Conservation (phyloP, 2,888 invertebrate genomes). For the Crossocerus cetratus region DNA sequence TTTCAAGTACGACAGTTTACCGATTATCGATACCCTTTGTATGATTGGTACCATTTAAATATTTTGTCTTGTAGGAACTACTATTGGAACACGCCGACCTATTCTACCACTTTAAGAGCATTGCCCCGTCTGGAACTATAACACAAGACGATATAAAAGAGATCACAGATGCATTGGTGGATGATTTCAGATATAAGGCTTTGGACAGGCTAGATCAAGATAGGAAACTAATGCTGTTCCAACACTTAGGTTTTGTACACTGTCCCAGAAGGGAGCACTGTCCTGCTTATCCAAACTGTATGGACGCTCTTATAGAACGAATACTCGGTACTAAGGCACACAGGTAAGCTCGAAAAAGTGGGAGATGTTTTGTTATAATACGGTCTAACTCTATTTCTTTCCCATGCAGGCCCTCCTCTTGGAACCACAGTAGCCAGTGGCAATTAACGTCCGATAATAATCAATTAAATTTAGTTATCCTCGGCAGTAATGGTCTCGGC, state of each 20-base stretch:
- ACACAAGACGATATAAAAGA: conserved; percentile 96
- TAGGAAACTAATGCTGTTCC: conserved; percentile 94
- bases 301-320: conserved; percentile 87
- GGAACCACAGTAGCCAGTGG: conserved; percentile 83
- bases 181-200: conserved; percentile 96
- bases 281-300: conserved; percentile 90
- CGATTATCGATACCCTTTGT: not conserved
- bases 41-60: conserved; percentile 11
- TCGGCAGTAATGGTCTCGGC: conserved; percentile 92
- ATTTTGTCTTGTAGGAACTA: conserved; percentile 81
- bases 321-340: conserved; percentile 84
- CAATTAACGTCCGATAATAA: conserved; percentile 83
- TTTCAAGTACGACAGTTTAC: conserved; percentile 82
- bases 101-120: conserved; percentile 94
- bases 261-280: conserved; percentile 97
- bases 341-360: conserved; percentile 71
- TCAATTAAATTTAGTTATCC: conserved; percentile 90
- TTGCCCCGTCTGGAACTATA: conserved; percentile 92
- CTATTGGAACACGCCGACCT: conserved; percentile 94
- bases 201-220: conserved; percentile 96
- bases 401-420: conserved; percentile 79
- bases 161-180: conserved; percentile 93
- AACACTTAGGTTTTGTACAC: conserved; percentile 96
- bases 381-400: not conserved
- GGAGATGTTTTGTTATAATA: too few species aligned